Percentiles rank a stretch among this genome's conserved stretches.
phyloP scores from a whole-genome alignment of 53 echinoderm and acorn worm genomes.

The Henricia sp. region DNA sequence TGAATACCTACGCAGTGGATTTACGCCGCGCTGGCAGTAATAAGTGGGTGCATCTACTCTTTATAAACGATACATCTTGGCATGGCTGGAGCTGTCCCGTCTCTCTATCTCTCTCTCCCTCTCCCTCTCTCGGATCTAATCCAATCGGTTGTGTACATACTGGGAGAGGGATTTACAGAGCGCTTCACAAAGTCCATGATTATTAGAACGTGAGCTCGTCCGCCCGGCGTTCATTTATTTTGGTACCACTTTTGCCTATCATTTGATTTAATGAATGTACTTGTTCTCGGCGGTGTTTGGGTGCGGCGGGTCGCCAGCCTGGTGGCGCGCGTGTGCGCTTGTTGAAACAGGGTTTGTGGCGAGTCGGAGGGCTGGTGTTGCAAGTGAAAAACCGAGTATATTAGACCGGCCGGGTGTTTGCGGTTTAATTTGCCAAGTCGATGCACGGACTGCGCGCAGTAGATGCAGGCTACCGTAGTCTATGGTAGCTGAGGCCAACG shows the following conservation, averaged over 20 bases:
- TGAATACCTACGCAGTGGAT: conserved; percentile 52
- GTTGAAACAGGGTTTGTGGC: conserved; percentile 32
- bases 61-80: conserved; percentile 42
- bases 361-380: not conserved
- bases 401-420: not conserved
- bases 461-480: not conserved
- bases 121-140: conserved; percentile 19
- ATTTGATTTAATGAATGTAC: conserved; percentile 61
- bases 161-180: conserved; percentile 36
- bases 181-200: conserved; percentile 50
- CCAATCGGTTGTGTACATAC: conserved; percentile 60
- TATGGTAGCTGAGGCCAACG: not conserved
- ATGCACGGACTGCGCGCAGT: not conserved
- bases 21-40: conserved; percentile 10
- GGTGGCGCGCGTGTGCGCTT: conserved; percentile 55
- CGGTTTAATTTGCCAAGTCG: conserved; percentile 29
- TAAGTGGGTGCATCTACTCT: conserved; percentile 27
- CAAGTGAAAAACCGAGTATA: not conserved
- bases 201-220: conserved; percentile 53
- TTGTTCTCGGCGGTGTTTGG: conserved; percentile 51
- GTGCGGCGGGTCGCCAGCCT: conserved; percentile 18
- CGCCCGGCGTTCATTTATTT: conserved; percentile 52
- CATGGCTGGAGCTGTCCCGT: not conserved
- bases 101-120: not conserved
- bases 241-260: conserved; percentile 49